phyloP scores from a whole-genome alignment of 2,113 vertebrate species.

The Cynoglossus semilaevis region DNA sequence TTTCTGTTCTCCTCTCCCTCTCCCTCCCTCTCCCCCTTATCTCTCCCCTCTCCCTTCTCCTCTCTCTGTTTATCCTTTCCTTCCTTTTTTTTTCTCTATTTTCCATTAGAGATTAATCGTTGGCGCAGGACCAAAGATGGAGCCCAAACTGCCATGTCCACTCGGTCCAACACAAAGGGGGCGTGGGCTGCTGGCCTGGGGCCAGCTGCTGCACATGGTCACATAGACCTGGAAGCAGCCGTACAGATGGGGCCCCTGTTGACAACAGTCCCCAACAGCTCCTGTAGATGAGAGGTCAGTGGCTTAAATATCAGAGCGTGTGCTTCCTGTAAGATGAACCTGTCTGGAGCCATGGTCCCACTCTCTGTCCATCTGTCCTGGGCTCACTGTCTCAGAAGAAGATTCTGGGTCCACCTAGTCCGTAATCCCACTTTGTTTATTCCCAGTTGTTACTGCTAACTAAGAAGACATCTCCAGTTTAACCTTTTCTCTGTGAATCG shows the following conservation, averaged over 20 bases:
- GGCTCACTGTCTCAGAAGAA: slow-evolving; percentile 3
- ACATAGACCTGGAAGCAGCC: slow-evolving; percentile 51
- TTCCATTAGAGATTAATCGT: slow-evolving; percentile 75
- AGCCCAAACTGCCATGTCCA: slow-evolving; percentile 55
- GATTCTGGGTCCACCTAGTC: too few relatives aligned
- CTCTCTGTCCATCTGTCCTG: slow-evolving; percentile 43
- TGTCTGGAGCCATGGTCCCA: slow-evolving; percentile 17
- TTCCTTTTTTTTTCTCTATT: slow-evolving; percentile 15
- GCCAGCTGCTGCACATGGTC: slow-evolving; percentile 66
- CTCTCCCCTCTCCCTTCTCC: slow-evolving; percentile 26
- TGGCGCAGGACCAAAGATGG: slow-evolving; percentile 75
- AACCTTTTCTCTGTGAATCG: too few relatives aligned
- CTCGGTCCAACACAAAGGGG: slow-evolving; percentile 70
- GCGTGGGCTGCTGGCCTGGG: slow-evolving; percentile 59
- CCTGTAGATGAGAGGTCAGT: slow-evolving; percentile 58
- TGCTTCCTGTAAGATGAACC: slow-evolving; percentile 64
- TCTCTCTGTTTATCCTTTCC: neutral
- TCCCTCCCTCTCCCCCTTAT: slow-evolving; percentile 7
- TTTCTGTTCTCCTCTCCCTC: slow-evolving; percentile 31
- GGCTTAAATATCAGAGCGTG: slow-evolving; percentile 58
- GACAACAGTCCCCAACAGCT: slow-evolving; percentile 19
- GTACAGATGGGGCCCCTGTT: slow-evolving; percentile 66
- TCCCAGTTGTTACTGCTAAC: slow-evolving; percentile 13
- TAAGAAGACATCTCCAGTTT: too few relatives aligned
- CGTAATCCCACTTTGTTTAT: too few relatives aligned